Evolutionary conservation across 2,797 vertebrate genomes (phyloP).

Genomic region (Lycodopsis pacificus): DNA sequence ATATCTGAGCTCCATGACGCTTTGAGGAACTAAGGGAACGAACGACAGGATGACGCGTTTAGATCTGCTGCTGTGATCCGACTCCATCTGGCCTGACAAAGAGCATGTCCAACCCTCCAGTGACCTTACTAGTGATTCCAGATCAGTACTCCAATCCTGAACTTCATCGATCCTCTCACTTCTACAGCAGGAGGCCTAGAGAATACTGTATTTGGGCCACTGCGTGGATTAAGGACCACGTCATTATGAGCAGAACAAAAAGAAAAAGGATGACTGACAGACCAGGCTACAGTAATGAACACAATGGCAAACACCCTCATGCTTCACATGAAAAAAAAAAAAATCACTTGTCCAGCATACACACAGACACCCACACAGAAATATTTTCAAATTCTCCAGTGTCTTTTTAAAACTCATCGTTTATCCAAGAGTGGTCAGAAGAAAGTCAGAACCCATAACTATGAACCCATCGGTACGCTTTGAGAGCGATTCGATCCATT

Average conservation of each 20-base stretch:
- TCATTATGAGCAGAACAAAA: slow-evolving; percentile 38
- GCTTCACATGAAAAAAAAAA: slow-evolving; percentile 69
- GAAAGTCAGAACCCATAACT: too few species aligned
- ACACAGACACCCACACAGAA: slow-evolving; percentile 51
- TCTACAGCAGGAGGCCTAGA: slow-evolving; percentile 11
- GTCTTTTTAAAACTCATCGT: slow-evolving; percentile 72
- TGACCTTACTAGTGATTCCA: slow-evolving; percentile 6
- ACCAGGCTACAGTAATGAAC: slow-evolving; percentile 67
- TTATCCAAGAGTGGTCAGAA: slow-evolving; percentile 64
- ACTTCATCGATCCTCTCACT: slow-evolving; percentile 16
- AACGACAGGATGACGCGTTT: slow-evolving; percentile 31
- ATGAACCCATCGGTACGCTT: neutral
- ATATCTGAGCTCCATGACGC: neutral
- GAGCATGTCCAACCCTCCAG: neutral
- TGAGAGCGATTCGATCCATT: neutral
- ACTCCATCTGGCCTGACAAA: slow-evolving; percentile 18
- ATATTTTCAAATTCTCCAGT: slow-evolving; percentile 73
- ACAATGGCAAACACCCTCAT: slow-evolving; percentile 78
- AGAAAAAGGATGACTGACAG: slow-evolving; percentile 44
- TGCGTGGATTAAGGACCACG: slow-evolving; percentile 58
- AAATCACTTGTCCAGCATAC: slow-evolving; percentile 61
- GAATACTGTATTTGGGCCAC: slow-evolving; percentile 43
- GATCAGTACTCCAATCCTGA: slow-evolving; percentile 18
- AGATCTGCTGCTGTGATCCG: slow-evolving; percentile 27
- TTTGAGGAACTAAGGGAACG: slow-evolving; percentile 8